Evolutionary conservation across 2,888 invertebrate genomes (phyloP).

Genomic region (Mythimna lalbum): DNA sequence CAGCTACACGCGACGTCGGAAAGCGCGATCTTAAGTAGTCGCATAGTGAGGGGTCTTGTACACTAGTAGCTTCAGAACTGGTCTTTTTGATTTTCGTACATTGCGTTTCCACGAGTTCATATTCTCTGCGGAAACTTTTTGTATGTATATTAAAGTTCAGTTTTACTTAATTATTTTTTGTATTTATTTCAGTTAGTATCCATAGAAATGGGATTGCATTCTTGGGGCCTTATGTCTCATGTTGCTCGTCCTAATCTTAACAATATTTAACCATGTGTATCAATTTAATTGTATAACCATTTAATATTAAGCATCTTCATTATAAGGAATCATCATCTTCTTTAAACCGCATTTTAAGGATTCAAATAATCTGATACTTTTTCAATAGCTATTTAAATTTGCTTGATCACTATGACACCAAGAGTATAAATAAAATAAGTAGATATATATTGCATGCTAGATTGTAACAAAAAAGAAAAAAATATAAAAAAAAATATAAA

Average conservation of each 20-base stretch:
- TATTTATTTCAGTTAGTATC: slow-evolving; percentile 34
- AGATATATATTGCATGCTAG: neutral
- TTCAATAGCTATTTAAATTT: slow-evolving; percentile 3
- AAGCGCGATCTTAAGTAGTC: slow-evolving; percentile 20
- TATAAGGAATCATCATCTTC: too few species aligned
- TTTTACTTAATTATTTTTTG: slow-evolving; percentile 19
- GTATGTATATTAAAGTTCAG: slow-evolving; percentile 3
- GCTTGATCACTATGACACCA: slow-evolving; percentile 42
- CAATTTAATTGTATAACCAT: slow-evolving; percentile 27
- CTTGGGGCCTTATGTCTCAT: slow-evolving; percentile 68
- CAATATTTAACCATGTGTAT: slow-evolving; percentile 27
- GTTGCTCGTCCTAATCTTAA: slow-evolving; percentile 58
- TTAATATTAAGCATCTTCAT: slow-evolving; percentile 31
- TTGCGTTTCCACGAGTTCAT: slow-evolving; percentile 12
- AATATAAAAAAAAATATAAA: too few species aligned
- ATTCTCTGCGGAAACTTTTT: neutral
- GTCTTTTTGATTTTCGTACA: slow-evolving; percentile 1
- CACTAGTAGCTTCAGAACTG: slow-evolving; percentile 2
- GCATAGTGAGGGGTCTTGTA: slow-evolving; percentile 14
- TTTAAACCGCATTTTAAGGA: slow-evolving; percentile 18
- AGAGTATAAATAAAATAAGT: neutral
- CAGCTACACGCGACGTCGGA: slow-evolving; percentile 8
- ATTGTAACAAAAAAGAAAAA: too few species aligned
- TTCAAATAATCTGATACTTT: slow-evolving; percentile 5
- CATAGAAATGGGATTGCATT: slow-evolving; percentile 58